These are phyloP conservation scores for Lepidothrix coronata DNA, from an alignment of 2,113 vertebrate species.

Conservation along the genomic window DNA sequence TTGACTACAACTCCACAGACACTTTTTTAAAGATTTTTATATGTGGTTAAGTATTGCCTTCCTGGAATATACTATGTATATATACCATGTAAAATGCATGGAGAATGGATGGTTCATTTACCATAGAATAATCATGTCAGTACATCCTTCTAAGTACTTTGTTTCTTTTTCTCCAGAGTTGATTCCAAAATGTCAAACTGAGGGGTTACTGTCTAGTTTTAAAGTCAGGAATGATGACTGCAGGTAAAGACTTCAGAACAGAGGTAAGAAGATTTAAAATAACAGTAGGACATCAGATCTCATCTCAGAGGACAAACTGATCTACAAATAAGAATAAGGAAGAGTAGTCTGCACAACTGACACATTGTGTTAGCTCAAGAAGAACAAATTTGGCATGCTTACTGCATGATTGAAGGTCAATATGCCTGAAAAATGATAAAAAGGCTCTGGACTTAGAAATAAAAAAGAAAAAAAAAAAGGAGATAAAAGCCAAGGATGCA, in stretches of 20 bases:
- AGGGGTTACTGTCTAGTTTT: background rate
- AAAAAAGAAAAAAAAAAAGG: background rate
- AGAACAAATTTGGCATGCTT: conserved; percentile 37
- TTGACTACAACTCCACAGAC: background rate
- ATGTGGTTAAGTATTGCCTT: background rate
- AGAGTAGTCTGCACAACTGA: background rate
- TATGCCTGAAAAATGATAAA: conserved; percentile 33
- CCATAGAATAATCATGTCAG: background rate
- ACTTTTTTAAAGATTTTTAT: background rate
- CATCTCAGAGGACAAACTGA: conserved; percentile 9
- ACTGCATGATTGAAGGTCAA: conserved; percentile 46
- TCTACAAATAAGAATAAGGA: conserved; percentile 5
- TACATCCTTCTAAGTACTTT: background rate
- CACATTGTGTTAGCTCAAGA: conserved; percentile 22
- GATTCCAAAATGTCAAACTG: background rate
- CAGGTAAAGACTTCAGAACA: background rate
- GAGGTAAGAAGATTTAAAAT: background rate
- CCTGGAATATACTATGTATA: background rate
- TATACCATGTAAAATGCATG: background rate
- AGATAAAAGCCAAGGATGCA: conserved; percentile 31
- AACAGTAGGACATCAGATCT: background rate
- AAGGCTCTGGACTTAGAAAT: conserved; percentile 5
- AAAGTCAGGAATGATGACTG: background rate
- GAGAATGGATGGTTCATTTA: background rate
- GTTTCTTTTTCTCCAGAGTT: background rate